Evolutionary conservation across 30 jellyfish, hydroid and myxozoan genomes (phyloP).

Genomic region (Turritopsis rubra): DNA sequence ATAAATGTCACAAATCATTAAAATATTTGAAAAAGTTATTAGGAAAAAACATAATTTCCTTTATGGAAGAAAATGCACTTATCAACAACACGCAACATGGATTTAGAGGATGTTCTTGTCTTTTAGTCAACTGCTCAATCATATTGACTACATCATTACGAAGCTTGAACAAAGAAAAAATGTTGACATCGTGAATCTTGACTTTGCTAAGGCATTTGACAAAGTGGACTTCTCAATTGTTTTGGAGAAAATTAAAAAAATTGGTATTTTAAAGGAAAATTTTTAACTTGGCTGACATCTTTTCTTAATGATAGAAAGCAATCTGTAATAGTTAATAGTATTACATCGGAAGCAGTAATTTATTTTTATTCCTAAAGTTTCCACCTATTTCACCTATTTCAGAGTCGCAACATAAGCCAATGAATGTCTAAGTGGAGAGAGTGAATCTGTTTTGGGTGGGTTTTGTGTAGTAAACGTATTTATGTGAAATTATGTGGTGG

Average conservation of each 20-base stretch:
- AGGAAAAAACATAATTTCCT: neutral
- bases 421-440: too few species aligned
- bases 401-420: too few species aligned
- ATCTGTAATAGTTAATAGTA: too few species aligned
- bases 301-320: too few species aligned
- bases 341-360: too few species aligned
- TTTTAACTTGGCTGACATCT: too few species aligned
- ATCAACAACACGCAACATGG: neutral
- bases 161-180: neutral
- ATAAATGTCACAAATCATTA: neutral
- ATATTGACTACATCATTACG: neutral
- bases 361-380: too few species aligned
- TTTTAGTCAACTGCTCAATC: neutral
- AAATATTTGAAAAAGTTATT: neutral
- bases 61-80: neutral
- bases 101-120: neutral
- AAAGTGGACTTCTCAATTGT: neutral
- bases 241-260: neutral
- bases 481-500: too few species aligned
- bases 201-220: neutral
- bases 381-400: too few species aligned
- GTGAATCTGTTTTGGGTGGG: too few species aligned
- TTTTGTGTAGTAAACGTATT: too few species aligned
- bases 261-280: too few species aligned
- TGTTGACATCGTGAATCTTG: neutral